These are phyloP conservation scores for Dyspetes luteomarginatus DNA, from an alignment of 2,888 invertebrate genomes.

Conservation along the genomic window DNA sequence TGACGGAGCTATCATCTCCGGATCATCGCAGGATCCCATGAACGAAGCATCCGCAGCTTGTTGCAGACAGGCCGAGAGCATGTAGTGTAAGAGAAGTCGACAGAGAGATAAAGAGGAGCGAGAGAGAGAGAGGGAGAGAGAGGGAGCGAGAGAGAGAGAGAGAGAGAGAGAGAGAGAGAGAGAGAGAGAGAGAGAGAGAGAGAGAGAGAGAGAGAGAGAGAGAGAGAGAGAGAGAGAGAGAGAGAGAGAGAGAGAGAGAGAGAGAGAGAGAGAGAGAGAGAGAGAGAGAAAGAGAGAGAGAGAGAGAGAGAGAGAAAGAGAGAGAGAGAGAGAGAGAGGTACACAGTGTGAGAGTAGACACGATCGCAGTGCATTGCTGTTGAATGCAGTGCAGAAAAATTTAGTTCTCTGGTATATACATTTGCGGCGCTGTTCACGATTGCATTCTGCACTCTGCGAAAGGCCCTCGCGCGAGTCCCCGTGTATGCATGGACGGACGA, in stretches of 20 bases:
- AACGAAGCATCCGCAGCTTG: conserved; percentile 35
- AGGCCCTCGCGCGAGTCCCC: conserved; percentile 29
- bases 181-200: conserved; percentile 38
- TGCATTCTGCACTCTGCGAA: conserved; percentile 66
- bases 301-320: conserved; percentile 31
- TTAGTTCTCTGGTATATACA: conserved; percentile 40
- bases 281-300: conserved; percentile 33
- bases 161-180: conserved; percentile 28
- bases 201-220: conserved; percentile 29
- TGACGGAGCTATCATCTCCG: conserved; percentile 45
- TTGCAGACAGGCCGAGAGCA: conserved; percentile 55
- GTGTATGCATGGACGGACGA: conserved; percentile 49
- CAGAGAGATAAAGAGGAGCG: conserved; percentile 48
- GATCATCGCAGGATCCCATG: conserved; percentile 30
- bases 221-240: conserved; percentile 33
- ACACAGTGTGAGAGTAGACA: conserved; percentile 34
- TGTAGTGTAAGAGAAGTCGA: conserved; percentile 21
- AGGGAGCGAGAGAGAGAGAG: conserved; percentile 31
- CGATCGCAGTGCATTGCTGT: conserved; percentile 61
- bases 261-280: conserved; percentile 37
- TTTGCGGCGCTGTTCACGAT: conserved; percentile 64
- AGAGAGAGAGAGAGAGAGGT: conserved; percentile 27
- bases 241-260: conserved; percentile 28
- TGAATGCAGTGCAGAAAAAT: conserved; percentile 37
- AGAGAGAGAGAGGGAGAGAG: conserved; percentile 28